Evolutionary conservation across 2,113 vertebrate species (phyloP).

Genomic region (Caretta caretta): DNA sequence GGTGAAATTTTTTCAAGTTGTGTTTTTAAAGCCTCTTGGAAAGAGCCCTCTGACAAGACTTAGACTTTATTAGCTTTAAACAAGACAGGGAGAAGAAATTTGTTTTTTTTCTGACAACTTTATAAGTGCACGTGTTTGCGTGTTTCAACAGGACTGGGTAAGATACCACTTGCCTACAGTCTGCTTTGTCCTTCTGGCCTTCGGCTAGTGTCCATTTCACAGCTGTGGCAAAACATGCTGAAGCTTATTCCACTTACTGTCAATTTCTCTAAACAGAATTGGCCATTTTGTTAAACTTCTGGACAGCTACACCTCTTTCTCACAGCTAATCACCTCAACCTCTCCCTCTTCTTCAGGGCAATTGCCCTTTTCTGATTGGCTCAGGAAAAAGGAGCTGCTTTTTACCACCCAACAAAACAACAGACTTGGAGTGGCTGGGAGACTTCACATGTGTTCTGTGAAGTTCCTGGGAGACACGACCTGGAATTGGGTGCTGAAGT

Average conservation of each 20-base stretch:
- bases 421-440: neutral
- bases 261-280: neutral
- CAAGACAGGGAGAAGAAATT: neutral
- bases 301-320: neutral
- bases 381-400: neutral
- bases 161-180: neutral
- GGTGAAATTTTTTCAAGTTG: neutral
- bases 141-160: neutral
- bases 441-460: accelerated
- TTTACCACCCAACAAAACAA: neutral
- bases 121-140: neutral
- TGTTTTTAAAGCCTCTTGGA: neutral
- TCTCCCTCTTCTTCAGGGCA: neutral
- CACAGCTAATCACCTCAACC: accelerated
- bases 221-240: neutral
- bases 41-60: neutral
- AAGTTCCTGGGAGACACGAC: neutral
- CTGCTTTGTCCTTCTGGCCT: neutral
- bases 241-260: neutral
- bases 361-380: neutral
- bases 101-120: neutral
- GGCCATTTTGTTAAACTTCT: neutral
- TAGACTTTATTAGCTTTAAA: neutral
- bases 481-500: neutral
- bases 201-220: neutral